Evolutionary conservation across 2,113 vertebrate species (phyloP).

Genomic region (Numida meleagris): DNA sequence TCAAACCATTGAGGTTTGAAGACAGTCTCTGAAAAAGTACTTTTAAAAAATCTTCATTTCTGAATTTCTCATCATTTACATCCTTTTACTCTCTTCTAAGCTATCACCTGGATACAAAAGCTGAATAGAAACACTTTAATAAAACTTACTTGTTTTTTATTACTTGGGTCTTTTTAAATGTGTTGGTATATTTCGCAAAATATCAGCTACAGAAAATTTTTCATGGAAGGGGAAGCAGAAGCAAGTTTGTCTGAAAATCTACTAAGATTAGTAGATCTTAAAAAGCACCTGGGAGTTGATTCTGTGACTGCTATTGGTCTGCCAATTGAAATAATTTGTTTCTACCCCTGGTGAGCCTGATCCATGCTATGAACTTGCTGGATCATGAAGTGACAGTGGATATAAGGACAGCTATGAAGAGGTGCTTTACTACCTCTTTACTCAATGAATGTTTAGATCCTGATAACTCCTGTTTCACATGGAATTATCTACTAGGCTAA

Average conservation of each 20-base stretch:
- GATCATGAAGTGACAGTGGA: accelerated
- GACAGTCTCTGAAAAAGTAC: neutral
- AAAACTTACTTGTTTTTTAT: neutral
- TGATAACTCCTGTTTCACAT: neutral
- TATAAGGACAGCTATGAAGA: neutral
- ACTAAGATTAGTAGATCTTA: neutral
- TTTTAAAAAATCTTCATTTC: neutral
- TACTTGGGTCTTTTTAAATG: neutral
- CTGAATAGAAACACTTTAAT: neutral
- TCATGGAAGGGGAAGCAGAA: neutral
- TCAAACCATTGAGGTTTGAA: neutral
- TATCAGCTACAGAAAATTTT: neutral
- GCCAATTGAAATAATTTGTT: neutral
- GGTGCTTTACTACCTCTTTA: neutral
- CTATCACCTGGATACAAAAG: neutral
- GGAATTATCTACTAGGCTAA: neutral
- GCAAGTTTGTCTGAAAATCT: neutral
- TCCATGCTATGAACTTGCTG: neutral
- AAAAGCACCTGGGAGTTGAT: neutral
- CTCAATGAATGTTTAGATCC: neutral
- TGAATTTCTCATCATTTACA: neutral
- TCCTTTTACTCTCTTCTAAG: neutral
- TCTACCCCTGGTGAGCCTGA: neutral
- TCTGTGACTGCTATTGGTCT: neutral
- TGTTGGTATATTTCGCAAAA: neutral